A percentile compares a stretch with the other conserved stretches of the same genome.
These are phyloP conservation scores for Zootoca vivipara DNA, from an alignment of 2,113 vertebrate genomes.

Conservation along the genomic window DNA sequence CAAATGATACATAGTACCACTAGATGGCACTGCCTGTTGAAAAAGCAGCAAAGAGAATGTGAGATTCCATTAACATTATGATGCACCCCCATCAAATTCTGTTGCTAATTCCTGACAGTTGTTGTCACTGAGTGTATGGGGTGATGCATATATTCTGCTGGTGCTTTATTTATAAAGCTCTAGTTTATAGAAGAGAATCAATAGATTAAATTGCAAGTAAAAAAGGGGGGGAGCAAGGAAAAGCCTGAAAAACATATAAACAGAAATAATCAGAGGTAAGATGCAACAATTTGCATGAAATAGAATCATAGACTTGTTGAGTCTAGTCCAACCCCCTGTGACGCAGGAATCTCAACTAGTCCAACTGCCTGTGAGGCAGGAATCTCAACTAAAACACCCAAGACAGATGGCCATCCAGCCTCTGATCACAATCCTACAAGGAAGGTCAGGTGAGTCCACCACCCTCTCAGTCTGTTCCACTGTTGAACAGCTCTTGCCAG, in stretches of 20 bases:
- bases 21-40: constrained; percentile 59
- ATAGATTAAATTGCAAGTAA: constrained; percentile 21
- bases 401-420: too few species aligned
- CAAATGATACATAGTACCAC: not conserved
- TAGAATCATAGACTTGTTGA: too few species aligned
- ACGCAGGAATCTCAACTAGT: too few species aligned
- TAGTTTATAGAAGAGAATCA: too few species aligned
- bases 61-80: fast-evolving
- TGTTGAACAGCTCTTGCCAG: too few species aligned
- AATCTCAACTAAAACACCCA: too few species aligned
- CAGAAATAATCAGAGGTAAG: not conserved
- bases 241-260: not conserved
- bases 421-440: too few species aligned
- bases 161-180: not conserved
- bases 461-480: too few species aligned
- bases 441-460: too few species aligned
- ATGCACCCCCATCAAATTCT: fast-evolving
- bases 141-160: not conserved
- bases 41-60: not conserved
- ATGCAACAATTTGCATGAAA: not conserved
- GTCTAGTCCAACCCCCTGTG: too few species aligned
- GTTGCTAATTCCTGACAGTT: fast-evolving
- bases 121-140: too few species aligned
- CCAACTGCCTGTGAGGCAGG: too few species aligned
- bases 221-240: not conserved